These are phyloP conservation scores for Ostrea edulis DNA, from an alignment of 1,140 invertebrate genomes.

Conservation along the genomic window DNA sequence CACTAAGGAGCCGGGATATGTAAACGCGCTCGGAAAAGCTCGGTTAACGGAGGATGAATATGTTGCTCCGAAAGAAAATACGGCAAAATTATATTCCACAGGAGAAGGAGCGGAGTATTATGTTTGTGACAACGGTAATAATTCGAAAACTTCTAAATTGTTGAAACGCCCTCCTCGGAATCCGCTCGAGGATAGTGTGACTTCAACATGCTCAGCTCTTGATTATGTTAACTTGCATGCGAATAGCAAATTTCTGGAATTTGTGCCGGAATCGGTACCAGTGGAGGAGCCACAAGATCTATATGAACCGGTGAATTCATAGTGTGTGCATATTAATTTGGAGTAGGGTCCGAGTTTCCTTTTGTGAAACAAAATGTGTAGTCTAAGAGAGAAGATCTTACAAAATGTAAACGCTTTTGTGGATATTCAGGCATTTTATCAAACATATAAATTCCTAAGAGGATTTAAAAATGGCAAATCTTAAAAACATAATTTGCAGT, in stretches of 20 bases:
- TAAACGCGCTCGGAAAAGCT: background rate
- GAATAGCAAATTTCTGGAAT: background rate
- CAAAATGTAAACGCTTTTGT: no score
- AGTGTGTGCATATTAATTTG: background rate
- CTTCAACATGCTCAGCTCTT: background rate
- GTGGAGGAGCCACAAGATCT: conserved; percentile 6
- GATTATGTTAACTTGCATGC: background rate
- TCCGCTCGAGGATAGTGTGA: background rate
- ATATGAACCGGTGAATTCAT: conserved; percentile 3
- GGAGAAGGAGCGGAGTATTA: background rate
- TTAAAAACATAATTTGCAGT: no score
- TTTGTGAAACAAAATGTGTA: no score
- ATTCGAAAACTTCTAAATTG: background rate
- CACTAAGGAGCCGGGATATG: background rate
- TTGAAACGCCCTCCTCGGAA: background rate
- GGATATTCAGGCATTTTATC: no score
- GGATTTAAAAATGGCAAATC: no score
- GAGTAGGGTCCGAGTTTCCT: no score
- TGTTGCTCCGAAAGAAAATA: background rate
- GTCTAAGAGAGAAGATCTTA: no score
- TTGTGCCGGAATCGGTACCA: background rate
- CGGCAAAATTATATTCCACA: background rate
- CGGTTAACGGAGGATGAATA: background rate
- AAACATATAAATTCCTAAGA: no score
- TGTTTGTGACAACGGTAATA: background rate